Conservation (phyloP, 2,888 invertebrate species). For the Hyalella azteca region DNA sequence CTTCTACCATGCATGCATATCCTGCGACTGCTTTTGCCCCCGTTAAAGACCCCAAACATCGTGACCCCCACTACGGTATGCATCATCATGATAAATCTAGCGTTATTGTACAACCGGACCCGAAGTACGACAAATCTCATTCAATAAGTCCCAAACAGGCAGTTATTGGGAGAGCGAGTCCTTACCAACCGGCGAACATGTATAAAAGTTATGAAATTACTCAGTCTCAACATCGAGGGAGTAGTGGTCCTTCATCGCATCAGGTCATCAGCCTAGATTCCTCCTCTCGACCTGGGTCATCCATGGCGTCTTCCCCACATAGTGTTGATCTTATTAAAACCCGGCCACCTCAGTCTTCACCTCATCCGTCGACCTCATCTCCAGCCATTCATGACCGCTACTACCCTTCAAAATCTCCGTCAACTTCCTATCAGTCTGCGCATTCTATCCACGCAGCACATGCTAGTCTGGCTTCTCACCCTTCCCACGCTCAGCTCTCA, state of each 20-base stretch:
- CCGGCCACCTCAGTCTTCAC: slow-evolving; percentile 53
- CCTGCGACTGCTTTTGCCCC: slow-evolving; percentile 37
- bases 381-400: slow-evolving; percentile 48
- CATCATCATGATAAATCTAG: slow-evolving; percentile 53
- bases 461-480: slow-evolving; percentile 15
- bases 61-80: slow-evolving; percentile 38
- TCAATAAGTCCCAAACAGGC: slow-evolving; percentile 55
- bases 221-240: slow-evolving; percentile 42
- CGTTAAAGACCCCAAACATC: slow-evolving; percentile 49
- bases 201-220: slow-evolving; percentile 56
- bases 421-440: slow-evolving; percentile 15
- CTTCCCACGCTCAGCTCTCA: slow-evolving; percentile 5
- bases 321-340: slow-evolving; percentile 52
- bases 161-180: slow-evolving; percentile 54
- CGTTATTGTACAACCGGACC: slow-evolving; percentile 56
- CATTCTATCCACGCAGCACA: background rate
- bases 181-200: slow-evolving; percentile 46
- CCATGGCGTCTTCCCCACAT: slow-evolving; percentile 43
- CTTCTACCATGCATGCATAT: slow-evolving; percentile 42
- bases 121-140: slow-evolving; percentile 54
- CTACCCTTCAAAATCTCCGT: slow-evolving; percentile 32
- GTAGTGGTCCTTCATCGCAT: slow-evolving; percentile 30
- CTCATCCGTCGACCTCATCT: slow-evolving; percentile 46
- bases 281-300: slow-evolving; percentile 29
- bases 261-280: slow-evolving; percentile 38